Percentiles rank a stretch among this genome's conserved stretches.
Evolutionary conservation across 53 echinoderm and acorn worm genomes (phyloP).

Genomic region (Holothuria leucospilota): DNA sequence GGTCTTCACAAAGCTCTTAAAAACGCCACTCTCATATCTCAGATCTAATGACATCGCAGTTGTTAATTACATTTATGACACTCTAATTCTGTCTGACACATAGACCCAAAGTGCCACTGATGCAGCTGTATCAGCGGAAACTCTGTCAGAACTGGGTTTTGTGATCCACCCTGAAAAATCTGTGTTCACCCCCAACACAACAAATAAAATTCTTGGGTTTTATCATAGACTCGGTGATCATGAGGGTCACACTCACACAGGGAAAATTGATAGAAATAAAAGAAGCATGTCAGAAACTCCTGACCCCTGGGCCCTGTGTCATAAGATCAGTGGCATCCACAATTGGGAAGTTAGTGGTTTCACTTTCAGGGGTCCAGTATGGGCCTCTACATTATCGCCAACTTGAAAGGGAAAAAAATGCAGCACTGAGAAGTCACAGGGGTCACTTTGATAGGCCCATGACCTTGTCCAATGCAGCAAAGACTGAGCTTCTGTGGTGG

Average conservation of each 20-base stretch:
- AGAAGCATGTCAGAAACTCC: too few species aligned
- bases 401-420: too few species aligned
- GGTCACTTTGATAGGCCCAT: not conserved
- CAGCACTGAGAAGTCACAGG: not conserved
- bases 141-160: conserved; percentile 3
- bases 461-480: not conserved
- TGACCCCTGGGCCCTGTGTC: too few species aligned
- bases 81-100: not conserved
- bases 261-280: too few species aligned
- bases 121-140: too few species aligned
- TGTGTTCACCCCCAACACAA: conserved; percentile 41
- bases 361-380: not conserved
- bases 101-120: too few species aligned
- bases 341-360: not conserved
- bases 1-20: too few species aligned
- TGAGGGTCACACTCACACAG: not conserved
- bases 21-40: not conserved
- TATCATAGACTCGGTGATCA: not conserved
- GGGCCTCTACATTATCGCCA: too few species aligned
- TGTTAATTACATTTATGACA: not conserved
- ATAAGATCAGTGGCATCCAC: too few species aligned
- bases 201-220: conserved; percentile 13
- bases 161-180: conserved; percentile 42
- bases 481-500: not conserved
- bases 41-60: not conserved